Evolutionary conservation across 1,140 invertebrate genomes (phyloP).

Genomic region (Chelonus insularis): DNA sequence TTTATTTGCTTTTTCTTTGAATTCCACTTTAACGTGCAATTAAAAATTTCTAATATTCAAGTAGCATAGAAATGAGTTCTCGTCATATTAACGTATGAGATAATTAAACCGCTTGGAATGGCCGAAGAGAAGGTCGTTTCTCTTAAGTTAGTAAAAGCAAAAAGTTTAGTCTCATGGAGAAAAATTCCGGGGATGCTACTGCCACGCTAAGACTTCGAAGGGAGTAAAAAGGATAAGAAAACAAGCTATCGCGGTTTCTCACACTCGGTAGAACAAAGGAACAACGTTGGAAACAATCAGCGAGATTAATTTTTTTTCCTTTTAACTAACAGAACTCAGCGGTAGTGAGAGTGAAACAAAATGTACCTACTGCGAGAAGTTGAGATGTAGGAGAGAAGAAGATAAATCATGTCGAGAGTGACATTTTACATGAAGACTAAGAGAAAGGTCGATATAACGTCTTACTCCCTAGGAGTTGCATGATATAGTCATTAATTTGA

Average conservation of each 20-base stretch:
- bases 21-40: no score
- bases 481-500: slow-evolving; percentile 21
- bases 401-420: slow-evolving; percentile 24
- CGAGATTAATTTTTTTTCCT: slow-evolving; percentile 17
- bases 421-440: slow-evolving; percentile 12
- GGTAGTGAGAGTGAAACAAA: neutral
- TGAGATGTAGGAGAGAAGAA: slow-evolving; percentile 7
- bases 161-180: slow-evolving; percentile 27
- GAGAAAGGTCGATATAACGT: slow-evolving; percentile 21
- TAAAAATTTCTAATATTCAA: neutral
- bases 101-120: slow-evolving; percentile 37
- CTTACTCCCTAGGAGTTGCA: neutral
- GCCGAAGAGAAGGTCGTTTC: slow-evolving; percentile 22
- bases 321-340: neutral
- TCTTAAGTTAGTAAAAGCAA: slow-evolving; percentile 22
- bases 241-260: slow-evolving; percentile 17
- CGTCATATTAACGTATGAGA: slow-evolving; percentile 30
- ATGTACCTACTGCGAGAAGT: neutral
- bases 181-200: slow-evolving; percentile 34
- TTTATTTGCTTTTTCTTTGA: no score
- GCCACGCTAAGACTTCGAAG: slow-evolving; percentile 5
- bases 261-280: slow-evolving; percentile 14
- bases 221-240: neutral
- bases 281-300: slow-evolving; percentile 19
- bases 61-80: slow-evolving; percentile 17